phyloP scores from a whole-genome alignment of 2,113 vertebrate genomes.

The Globicephala melas region DNA sequence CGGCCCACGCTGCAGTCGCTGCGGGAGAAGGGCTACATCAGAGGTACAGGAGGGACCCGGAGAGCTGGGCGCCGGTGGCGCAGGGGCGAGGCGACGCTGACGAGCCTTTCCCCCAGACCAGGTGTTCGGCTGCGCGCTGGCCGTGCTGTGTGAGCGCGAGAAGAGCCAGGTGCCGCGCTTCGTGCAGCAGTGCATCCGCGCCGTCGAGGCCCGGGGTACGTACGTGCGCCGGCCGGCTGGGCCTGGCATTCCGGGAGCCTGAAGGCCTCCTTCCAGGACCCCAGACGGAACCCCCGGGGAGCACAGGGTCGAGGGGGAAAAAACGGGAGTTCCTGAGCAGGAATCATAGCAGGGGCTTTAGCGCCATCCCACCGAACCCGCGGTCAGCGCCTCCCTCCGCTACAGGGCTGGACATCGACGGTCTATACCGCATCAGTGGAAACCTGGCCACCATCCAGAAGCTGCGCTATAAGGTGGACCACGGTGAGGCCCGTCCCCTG shows the following conservation, averaged over 20 bases:
- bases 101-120: constrained; percentile 84
- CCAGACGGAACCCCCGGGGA: neutral
- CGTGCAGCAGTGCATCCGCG: constrained; percentile 89
- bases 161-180: constrained; percentile 87
- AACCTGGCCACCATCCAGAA: constrained; percentile 96
- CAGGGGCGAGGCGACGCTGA: neutral
- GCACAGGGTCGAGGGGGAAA: neutral
- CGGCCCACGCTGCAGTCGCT: constrained; percentile 92
- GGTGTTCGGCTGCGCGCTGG: constrained; percentile 92
- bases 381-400: neutral
- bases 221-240: constrained; percentile 18
- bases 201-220: constrained; percentile 91
- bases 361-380: neutral
- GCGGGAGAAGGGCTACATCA: constrained; percentile 93
- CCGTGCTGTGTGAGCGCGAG: constrained; percentile 88
- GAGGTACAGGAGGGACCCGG: constrained; percentile 75
- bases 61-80: rapidly evolving
- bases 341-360: neutral
- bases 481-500: constrained; percentile 81
- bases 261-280: neutral
- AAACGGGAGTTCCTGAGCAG: neutral
- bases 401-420: constrained; percentile 89
- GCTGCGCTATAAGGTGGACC: constrained; percentile 94
- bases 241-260: rapidly evolving
- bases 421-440: constrained; percentile 94